Evolutionary conservation across 2,113 vertebrate genomes (phyloP).

Genomic region (Aptenodytes forsteri): DNA sequence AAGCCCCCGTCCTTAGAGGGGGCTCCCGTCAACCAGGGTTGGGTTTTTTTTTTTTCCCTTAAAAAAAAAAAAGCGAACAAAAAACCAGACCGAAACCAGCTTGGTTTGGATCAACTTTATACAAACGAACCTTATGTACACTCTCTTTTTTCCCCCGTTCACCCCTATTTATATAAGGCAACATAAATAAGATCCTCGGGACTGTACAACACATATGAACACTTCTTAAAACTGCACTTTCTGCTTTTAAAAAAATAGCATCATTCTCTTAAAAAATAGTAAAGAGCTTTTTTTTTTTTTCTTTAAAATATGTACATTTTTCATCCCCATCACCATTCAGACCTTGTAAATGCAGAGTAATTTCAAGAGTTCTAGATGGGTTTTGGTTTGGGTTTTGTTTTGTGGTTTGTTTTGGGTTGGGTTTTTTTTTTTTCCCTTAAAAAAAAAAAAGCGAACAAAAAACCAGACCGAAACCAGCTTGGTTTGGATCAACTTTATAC

Average conservation of each 20-base stretch:
- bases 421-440: too few species aligned
- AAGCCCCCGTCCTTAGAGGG: not conserved
- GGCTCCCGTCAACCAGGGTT: not conserved
- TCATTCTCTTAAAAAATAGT: conserved; percentile 59
- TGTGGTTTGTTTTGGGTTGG: not conserved
- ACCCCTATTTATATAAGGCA: conserved; percentile 63
- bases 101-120: conserved; percentile 57
- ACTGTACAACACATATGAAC: conserved; percentile 62
- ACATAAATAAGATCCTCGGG: conserved; percentile 68
- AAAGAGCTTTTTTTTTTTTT: too few species aligned
- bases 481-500: conserved; percentile 60
- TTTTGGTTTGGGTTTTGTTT: not conserved
- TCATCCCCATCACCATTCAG: not conserved
- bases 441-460: not conserved
- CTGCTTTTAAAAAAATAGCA: conserved; percentile 60
- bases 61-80: not conserved
- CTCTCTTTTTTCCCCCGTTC: not conserved
- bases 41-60: not conserved
- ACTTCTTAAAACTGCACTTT: conserved; percentile 35
- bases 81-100: not conserved
- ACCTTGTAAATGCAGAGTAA: not conserved
- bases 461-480: not conserved
- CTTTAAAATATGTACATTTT: not conserved
- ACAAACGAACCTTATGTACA: conserved; percentile 65
- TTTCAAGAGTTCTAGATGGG: not conserved